These are phyloP conservation scores for Tringa solitaria DNA, from an alignment of 2,113 vertebrate genomes.

Conservation along the genomic window DNA sequence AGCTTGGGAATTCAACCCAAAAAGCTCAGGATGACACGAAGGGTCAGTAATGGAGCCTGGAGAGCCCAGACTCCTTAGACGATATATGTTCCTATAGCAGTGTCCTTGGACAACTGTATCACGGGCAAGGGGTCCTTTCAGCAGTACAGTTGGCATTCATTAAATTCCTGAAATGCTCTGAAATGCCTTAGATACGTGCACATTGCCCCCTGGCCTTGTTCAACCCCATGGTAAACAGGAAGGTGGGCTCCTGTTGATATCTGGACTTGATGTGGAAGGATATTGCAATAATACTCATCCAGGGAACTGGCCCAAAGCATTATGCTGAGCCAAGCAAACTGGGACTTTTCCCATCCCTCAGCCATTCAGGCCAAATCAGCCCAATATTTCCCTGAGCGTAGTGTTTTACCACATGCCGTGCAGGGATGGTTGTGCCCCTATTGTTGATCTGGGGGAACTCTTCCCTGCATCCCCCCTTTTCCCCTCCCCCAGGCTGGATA, in stretches of 20 bases:
- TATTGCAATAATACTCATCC: background rate
- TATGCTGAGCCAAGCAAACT: background rate
- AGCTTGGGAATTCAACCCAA: background rate
- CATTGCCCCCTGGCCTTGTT: background rate
- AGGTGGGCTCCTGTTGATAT: background rate
- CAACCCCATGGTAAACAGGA: background rate
- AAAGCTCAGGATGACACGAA: background rate
- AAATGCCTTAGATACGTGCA: background rate
- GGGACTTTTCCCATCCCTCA: background rate
- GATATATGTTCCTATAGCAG: background rate
- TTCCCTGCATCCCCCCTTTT: accelerated
- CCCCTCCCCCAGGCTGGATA: background rate
- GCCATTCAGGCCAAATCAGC: background rate
- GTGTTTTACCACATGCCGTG: background rate
- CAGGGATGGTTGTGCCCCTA: background rate
- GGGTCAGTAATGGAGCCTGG: background rate
- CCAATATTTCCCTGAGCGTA: background rate
- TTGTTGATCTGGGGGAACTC: background rate
- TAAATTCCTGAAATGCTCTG: background rate
- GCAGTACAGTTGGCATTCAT: background rate
- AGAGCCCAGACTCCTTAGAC: background rate
- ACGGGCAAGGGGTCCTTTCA: background rate
- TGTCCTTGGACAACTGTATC: background rate
- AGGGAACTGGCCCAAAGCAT: background rate
- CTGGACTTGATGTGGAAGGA: conserved; percentile 2